These are phyloP conservation scores for Leucoraja erinaceus DNA, from an alignment of 2,113 vertebrate genomes.

Conservation along the genomic window DNA sequence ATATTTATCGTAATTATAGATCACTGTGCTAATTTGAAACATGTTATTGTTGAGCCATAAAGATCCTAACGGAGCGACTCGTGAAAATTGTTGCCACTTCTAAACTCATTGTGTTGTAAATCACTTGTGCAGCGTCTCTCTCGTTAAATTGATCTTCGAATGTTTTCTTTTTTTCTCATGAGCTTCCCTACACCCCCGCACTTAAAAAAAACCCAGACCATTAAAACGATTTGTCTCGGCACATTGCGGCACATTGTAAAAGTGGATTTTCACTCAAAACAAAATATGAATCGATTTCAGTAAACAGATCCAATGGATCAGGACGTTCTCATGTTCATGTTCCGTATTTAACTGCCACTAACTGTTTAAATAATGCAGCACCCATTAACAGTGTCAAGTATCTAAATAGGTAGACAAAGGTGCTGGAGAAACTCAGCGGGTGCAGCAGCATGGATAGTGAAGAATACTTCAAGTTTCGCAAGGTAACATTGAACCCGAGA, in stretches of 20 bases:
- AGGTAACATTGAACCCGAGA: neutral
- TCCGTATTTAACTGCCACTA: conserved; percentile 29
- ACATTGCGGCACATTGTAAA: neutral
- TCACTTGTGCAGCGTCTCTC: neutral
- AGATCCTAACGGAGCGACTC: neutral
- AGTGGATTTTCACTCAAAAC: neutral
- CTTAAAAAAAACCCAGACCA: too few relatives aligned
- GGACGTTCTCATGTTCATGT: neutral
- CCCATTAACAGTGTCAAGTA: neutral
- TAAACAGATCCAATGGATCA: neutral
- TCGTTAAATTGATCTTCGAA: neutral
- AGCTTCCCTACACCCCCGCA: too few relatives aligned
- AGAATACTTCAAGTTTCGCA: neutral
- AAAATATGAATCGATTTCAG: neutral
- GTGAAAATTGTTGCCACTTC: neutral
- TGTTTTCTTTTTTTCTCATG: neutral
- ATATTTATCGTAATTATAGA: neutral
- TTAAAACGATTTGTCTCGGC: neutral
- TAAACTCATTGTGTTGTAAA: neutral
- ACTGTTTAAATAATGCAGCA: conserved; percentile 13
- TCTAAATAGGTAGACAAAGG: too few relatives aligned
- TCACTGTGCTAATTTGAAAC: neutral
- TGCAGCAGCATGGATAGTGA: too few relatives aligned
- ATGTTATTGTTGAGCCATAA: neutral
- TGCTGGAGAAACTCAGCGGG: too few relatives aligned